phyloP scores from a whole-genome alignment of 2,888 invertebrate species.

The Tiliacea aurago region DNA sequence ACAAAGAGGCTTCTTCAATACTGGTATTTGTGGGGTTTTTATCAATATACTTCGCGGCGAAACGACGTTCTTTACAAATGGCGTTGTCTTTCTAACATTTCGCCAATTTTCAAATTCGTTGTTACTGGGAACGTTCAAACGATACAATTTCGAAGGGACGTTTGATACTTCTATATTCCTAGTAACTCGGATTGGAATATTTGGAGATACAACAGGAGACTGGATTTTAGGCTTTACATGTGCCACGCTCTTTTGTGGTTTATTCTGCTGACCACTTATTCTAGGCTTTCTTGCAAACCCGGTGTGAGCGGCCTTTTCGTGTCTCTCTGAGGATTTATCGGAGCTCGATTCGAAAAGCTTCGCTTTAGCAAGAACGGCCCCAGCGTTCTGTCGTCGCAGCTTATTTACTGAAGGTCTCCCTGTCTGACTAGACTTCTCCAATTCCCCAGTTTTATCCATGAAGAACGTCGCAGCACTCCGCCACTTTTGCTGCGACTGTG shows the following conservation, averaged over 20 bases:
- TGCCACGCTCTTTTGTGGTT: conserved; percentile 75
- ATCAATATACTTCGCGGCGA: conserved; percentile 78
- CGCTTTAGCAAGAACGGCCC: conserved; percentile 95
- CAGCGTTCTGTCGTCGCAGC: conserved; percentile 93
- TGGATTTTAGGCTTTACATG: conserved; percentile 78
- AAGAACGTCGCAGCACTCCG: conserved; percentile 90
- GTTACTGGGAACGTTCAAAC: conserved; percentile 69
- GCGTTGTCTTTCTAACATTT: conserved; percentile 76
- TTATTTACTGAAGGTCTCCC: conserved; percentile 94
- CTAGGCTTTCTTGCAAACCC: conserved; percentile 87
- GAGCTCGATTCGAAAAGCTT: conserved; percentile 93
- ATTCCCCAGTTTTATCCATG: conserved; percentile 87
- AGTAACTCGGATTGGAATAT: conserved; percentile 67
- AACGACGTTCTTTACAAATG: conserved; percentile 78
- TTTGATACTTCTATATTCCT: conserved; percentile 67
- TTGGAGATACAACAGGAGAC: conserved; percentile 65
- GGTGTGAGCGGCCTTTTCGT: conserved; percentile 76
- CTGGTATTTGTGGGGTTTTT: conserved; percentile 86
- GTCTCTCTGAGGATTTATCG: conserved; percentile 85
- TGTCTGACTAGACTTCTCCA: conserved; percentile 85
- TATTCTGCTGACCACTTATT: conserved; percentile 76
- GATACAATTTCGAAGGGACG: conserved; percentile 65
- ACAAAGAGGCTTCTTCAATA: conserved; percentile 91
- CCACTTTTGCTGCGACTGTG: conserved; percentile 85
- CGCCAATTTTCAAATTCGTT: conserved; percentile 76